A percentile compares a stretch with the other conserved stretches of the same genome.
These are phyloP conservation scores for Metopolophium dirhodum DNA, from an alignment of 1,140 invertebrate genomes.

Conservation along the genomic window DNA sequence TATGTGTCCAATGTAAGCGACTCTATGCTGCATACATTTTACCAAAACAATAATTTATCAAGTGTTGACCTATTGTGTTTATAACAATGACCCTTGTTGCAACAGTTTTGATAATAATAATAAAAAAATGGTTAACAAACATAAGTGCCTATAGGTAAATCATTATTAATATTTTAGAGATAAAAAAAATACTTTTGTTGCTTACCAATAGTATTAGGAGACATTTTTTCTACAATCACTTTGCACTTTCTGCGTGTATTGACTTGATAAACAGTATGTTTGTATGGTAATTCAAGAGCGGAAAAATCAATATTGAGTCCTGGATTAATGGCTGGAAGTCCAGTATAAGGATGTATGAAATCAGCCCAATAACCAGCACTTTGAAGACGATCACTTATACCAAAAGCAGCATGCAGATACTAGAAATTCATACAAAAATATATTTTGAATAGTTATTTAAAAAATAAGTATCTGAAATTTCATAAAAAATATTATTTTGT, in stretches of 20 bases:
- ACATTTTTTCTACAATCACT: constrained; percentile 42
- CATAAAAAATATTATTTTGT: background rate
- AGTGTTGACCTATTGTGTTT: background rate
- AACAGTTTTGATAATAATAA: background rate
- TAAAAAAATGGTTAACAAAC: background rate
- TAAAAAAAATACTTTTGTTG: background rate
- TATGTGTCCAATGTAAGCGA: no score
- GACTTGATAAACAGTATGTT: constrained; percentile 50
- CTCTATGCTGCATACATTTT: no score
- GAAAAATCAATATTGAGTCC: constrained; percentile 65
- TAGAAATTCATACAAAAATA: constrained; percentile 58
- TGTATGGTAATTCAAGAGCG: constrained; percentile 40
- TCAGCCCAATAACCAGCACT: constrained; percentile 71
- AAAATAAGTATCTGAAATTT: background rate
- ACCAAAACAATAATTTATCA: background rate
- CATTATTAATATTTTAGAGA: background rate
- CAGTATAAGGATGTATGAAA: constrained; percentile 73
- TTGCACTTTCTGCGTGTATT: constrained; percentile 44
- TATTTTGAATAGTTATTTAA: background rate
- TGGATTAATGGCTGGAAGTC: constrained; percentile 65
- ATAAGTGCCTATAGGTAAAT: background rate
- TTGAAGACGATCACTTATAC: constrained; percentile 62
- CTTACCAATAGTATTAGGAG: constrained; percentile 48
- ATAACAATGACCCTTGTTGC: background rate
- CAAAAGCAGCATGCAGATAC: constrained; percentile 62